Conservation (phyloP, 2,113 vertebrate genomes). For the Columba livia region DNA sequence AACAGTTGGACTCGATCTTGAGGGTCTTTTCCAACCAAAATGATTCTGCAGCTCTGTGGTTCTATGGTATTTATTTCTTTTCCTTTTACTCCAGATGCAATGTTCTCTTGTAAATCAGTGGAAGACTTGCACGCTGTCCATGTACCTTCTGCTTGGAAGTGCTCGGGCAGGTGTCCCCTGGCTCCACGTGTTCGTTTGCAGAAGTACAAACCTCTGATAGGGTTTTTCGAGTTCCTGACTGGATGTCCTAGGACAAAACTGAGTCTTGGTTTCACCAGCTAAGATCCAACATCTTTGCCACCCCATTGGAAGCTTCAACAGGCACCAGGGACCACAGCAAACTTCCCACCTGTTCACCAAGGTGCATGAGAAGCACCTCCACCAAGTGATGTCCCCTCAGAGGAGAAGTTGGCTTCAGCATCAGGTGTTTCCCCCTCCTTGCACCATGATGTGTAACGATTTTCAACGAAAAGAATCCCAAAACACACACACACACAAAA, state of each 20-base stretch:
- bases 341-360: not conserved
- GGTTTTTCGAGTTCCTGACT: not conserved
- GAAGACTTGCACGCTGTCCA: rapidly evolving
- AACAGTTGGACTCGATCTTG: too few species aligned
- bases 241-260: not conserved
- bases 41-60: too few species aligned
- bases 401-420: not conserved
- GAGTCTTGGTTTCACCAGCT: not conserved
- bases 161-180: not conserved
- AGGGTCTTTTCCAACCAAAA: too few species aligned
- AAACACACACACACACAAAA: too few species aligned
- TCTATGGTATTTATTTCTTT: not conserved
- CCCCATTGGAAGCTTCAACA: rapidly evolving
- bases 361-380: not conserved
- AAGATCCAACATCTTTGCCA: not conserved
- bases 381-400: rapidly evolving
- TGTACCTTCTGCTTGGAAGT: not conserved
- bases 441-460: not conserved
- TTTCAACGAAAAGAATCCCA: not conserved
- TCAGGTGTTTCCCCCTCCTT: not conserved
- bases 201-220: not conserved
- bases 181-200: rapidly evolving
- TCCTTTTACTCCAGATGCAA: not conserved
- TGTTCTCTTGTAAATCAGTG: rapidly evolving
- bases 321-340: not conserved